phyloP scores from a whole-genome alignment of 2,113 vertebrate species.

The Aphyosemion australe region DNA sequence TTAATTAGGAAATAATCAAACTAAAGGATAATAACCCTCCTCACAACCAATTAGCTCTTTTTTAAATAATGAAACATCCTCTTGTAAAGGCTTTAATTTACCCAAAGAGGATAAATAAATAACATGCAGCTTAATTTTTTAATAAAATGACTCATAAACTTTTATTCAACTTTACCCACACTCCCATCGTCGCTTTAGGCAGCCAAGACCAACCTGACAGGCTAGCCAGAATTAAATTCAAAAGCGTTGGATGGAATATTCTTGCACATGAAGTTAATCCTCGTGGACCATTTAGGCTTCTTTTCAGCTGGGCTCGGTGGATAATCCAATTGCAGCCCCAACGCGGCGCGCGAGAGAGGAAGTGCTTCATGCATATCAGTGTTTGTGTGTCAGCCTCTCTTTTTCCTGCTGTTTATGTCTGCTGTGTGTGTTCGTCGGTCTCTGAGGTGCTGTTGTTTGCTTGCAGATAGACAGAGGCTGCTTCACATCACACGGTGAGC shows the following conservation, averaged over 20 bases:
- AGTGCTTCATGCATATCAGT: conserved; percentile 36
- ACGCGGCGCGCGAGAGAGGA: conserved; percentile 26
- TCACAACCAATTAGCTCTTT: conserved; percentile 40
- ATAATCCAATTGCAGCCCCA: conserved; percentile 53
- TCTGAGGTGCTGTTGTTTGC: conserved; percentile 38
- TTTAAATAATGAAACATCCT: not conserved
- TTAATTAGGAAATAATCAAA: conserved; percentile 4
- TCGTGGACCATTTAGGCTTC: conserved; percentile 35
- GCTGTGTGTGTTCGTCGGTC: conserved; percentile 24
- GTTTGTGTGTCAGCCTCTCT: conserved; percentile 31
- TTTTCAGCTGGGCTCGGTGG: conserved; percentile 39
- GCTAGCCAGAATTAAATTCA: conserved; percentile 43
- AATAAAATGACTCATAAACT: conserved; percentile 53
- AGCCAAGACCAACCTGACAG: conserved; percentile 27
- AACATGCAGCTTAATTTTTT: conserved; percentile 39
- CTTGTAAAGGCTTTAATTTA: not conserved
- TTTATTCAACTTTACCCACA: conserved; percentile 50
- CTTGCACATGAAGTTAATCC: conserved; percentile 44
- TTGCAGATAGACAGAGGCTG: conserved; percentile 22
- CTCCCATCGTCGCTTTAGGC: conserved; percentile 29
- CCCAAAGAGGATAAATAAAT: conserved; percentile 46
- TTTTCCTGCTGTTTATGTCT: not conserved
- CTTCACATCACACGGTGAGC: conserved; percentile 37
- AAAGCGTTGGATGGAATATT: conserved; percentile 50
- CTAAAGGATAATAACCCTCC: conserved; percentile 26